Evolutionary conservation across 2,888 invertebrate species (phyloP), one percentile per base, ranked within the genome.

Genomic region (Lycocerus yunnanus): DNA sequence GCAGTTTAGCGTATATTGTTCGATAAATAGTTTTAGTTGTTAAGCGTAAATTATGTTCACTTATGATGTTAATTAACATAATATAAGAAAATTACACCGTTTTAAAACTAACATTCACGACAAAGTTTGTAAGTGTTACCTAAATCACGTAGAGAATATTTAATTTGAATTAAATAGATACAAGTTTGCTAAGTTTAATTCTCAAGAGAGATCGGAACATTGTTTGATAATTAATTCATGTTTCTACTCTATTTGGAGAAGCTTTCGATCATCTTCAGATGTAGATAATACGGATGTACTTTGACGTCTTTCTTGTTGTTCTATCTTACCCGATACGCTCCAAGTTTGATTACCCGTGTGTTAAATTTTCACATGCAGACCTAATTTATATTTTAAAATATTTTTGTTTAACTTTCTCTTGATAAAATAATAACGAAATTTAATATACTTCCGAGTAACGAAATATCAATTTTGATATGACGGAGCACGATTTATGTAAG

Each of bases 141-240:
- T 66, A 65, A 65, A 72, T 66, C 70, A 73, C 76, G 76, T 72
- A 59, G 67, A 74, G 76, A 77, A 74, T 74, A 77, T 77, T 74
- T 77, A 77, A 77, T 74, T 72, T 69, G 63, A 69, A 27, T 58
- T 71, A 70, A 77, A 69, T n/a, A 43, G 43, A 43, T 74, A 69
- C 68, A 68, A 76, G 76, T 77, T 74, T 77, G 73, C 78, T 77
- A 81, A 79, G 80, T 80, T 71, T 73, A 74, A 74, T 73, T 77
- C 81, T 80, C 81, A 68, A 78, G 80, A 81, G 82, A 80, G 79
- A 81, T 81, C 78, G 80, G 82, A 43, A 78, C 82, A 79, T 78
- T 79, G 82, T 80, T 79, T 79, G 81, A 83, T 84, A 82, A 84
- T 83, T 84, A 84, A 84, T 84, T 83, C 83, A 83, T 82, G 83